Evolutionary conservation across 2,113 vertebrate genomes (phyloP).

Genomic region (Scomber colias): DNA sequence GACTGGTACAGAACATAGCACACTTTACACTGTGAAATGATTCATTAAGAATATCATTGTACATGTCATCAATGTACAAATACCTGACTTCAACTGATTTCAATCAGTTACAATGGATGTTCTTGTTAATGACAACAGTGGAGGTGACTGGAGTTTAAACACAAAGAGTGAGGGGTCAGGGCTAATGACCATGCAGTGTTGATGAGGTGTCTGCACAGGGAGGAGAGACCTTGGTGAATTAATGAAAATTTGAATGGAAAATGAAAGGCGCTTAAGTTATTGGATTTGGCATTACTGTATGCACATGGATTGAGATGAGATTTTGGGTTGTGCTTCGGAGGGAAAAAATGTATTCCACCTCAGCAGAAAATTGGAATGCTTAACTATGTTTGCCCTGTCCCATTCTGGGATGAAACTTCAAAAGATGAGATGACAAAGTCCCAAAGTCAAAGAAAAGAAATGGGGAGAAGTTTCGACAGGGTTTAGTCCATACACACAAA

Average conservation of each 20-base stretch:
- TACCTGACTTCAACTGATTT: too few species aligned
- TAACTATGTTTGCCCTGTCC: conserved; percentile 12
- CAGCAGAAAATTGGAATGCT: conserved; percentile 10
- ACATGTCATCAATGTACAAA: too few species aligned
- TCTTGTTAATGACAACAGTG: too few species aligned
- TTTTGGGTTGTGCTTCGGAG: conserved; percentile 16
- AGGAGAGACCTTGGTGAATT: background rate
- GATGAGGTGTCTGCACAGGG: background rate
- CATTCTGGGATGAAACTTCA: conserved; percentile 25
- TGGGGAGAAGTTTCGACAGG: conserved; percentile 13
- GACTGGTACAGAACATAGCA: too few species aligned
- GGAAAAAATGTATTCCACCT: conserved; percentile 16
- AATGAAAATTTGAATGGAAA: conserved; percentile 4
- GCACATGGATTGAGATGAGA: conserved; percentile 9
- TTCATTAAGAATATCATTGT: too few species aligned
- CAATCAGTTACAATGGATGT: too few species aligned
- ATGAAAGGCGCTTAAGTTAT: background rate
- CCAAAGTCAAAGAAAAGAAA: conserved; percentile 33
- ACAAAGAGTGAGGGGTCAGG: background rate
- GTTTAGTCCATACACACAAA: background rate
- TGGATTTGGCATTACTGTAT: conserved; percentile 14
- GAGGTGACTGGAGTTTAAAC: background rate
- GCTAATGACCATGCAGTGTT: background rate
- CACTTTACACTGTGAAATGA: too few species aligned
- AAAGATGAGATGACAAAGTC: conserved; percentile 25